Conservation (phyloP, 2,888 invertebrate species). For the Acronicta alni region DNA sequence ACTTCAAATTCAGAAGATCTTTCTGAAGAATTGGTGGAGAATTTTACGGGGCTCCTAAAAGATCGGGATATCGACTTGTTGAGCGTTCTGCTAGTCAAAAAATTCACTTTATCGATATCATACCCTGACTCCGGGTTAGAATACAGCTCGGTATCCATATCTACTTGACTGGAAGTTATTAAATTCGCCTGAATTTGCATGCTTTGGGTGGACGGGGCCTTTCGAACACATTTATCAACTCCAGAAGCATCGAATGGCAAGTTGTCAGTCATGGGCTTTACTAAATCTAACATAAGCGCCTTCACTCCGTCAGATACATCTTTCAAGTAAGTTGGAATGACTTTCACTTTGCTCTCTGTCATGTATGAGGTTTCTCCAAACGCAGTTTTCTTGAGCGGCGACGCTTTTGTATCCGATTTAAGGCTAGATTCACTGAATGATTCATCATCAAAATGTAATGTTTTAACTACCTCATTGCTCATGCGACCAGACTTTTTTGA, state of each 20-base stretch:
- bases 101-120: conserved; percentile 25
- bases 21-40: conserved; percentile 6
- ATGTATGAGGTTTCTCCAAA: conserved; percentile 71
- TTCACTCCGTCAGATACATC: conserved; percentile 77
- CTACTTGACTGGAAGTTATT: conserved; percentile 78
- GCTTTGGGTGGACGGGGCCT: conserved; percentile 65
- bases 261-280: conserved; percentile 75
- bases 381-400: conserved; percentile 74
- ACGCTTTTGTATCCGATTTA: conserved; percentile 50
- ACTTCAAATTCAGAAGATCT: conserved; percentile 32
- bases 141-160: conserved; percentile 61
- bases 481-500: conserved; percentile 56
- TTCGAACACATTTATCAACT: conserved; percentile 35
- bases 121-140: conserved; percentile 56
- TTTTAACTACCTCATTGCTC: conserved; percentile 78
- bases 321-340: conserved; percentile 76
- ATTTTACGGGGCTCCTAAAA: conserved; percentile 32
- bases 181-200: conserved; percentile 78
- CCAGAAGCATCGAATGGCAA: conserved; percentile 61
- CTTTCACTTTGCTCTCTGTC: conserved; percentile 68
- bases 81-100: not conserved
- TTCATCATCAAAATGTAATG: conserved; percentile 78
- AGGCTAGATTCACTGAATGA: conserved; percentile 61
- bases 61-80: not conserved
- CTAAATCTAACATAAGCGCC: conserved; percentile 78